Base-by-base conservation (phyloP, 2,797 vertebrate genomes). In the Helostoma temminkii region DNA sequence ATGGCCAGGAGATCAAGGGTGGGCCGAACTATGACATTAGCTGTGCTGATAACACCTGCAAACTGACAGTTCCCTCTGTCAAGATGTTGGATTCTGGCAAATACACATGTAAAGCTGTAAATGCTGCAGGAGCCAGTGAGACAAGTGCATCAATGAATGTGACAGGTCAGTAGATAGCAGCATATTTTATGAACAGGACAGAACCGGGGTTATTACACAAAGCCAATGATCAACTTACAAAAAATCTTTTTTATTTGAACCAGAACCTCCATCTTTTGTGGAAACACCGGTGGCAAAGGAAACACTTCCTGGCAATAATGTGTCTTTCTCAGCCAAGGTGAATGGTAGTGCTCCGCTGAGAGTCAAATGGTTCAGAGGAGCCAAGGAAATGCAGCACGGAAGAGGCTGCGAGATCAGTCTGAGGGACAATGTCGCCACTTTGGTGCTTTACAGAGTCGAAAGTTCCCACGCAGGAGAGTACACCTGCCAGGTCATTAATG, bases 351-450 rank as follows among this genome's bases (percentile, higher is more conserved):
- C 92, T 14, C 96, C 96, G 0, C 94, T 98, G 83, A 95, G 83
- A 71, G 89, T 97, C 53, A 96, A 96, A 80, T 98, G 97, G 97
- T 96, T 97, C 88, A 95, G 95, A 86, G 96, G 96, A 82, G 92
- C 95, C 49, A 91, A 95, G 74, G 95, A 97, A 85, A 92, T 98
- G 91, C 82, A 83, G 69, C 92, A 95, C 58, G 95, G 95, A 81
- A 91, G 93, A 32, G 92, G 87, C 72, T 96, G 95, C 59, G 94
- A 92, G 80, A 93, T 96, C 59, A 78, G 84, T 69, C 86, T 97
- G 72, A 94, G 93, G 82, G 93, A 94, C 7, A 91, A 94, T 0
- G 12, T 90, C 12, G 93, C 93, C 39, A 91, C 94, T 49, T 80
- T 98, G 84, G 93, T 95, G 58, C 89, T 98, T 58, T 91, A 91